Evolutionary conservation across 2,797 vertebrate genomes (phyloP), one percentile per base, ranked within the genome.

Genomic region (Syncerus caffer): DNA sequence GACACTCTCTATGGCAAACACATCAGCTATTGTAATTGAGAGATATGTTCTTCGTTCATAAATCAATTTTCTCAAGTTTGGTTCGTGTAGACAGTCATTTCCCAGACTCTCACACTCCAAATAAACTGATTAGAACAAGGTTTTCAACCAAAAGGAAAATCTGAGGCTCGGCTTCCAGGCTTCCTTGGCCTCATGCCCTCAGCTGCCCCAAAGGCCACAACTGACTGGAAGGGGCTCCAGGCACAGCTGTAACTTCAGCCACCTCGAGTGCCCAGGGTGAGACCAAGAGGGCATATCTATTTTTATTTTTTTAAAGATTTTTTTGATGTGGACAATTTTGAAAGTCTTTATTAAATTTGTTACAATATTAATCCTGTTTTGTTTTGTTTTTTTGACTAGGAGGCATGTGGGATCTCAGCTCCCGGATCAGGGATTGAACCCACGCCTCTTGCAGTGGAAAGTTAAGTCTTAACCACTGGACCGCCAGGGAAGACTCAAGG

Each of bases 131-230:
- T 29, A 94, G 82, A 95, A 42, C 21, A 93, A 85, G 9, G 7
- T 86, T 95, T 91, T 50, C 27, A 91, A 92, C 21, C 23, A 71
- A 78, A 53, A 82, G 85, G 96, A 90, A 93, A 93, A 92, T 64
- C 47, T 92, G 57, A 83, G 62, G 27, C 45, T 50, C 21, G 7
- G 34, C 42, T n/a, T 91, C 79, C 15, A 87, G 84, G 51, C 55
- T 21, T 84, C 57, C 17, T 13, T 57, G 34, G 94, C 71, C 47
- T 94, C 4, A 9, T 60, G n/a, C 92, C 74, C 86, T 91, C 42
- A 89, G 51, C 29, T 80, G 13, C 31, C 12, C 47, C 4, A 42
- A 84, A 86, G 45, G 4, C 38, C 10, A 31, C 27, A 57, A 6
- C 3, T 82, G 42, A 76, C 34, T 17, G 7, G 19, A 88, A 80